phyloP scores from a whole-genome alignment of 2,888 invertebrate species.

The Phaedon cochleariae region DNA sequence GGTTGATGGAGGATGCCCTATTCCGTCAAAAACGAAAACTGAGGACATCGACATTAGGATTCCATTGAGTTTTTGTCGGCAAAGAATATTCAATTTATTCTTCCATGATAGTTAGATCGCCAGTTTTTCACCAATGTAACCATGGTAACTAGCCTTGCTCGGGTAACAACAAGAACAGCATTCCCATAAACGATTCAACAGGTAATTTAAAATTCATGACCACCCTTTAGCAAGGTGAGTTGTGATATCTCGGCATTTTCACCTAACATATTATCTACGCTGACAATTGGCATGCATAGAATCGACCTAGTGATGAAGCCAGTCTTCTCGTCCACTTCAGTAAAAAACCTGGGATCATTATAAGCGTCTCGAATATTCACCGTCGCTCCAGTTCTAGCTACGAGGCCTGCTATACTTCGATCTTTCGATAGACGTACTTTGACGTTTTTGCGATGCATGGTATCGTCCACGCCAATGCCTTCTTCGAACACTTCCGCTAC shows the following conservation, averaged over 20 bases:
- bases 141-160: too few relatives aligned
- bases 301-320: conserved; percentile 68
- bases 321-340: conserved; percentile 66
- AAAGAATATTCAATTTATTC: too few relatives aligned
- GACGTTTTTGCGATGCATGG: conserved; percentile 65
- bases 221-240: too few relatives aligned
- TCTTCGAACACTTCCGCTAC: conserved; percentile 70
- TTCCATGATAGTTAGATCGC: too few relatives aligned
- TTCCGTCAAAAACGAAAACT: too few relatives aligned
- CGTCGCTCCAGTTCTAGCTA: conserved; percentile 63
- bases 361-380: conserved; percentile 68
- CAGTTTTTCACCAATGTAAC: too few relatives aligned
- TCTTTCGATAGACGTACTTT: conserved; percentile 65
- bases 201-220: too few relatives aligned
- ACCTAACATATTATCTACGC: conserved; percentile 58
- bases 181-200: too few relatives aligned
- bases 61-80: too few relatives aligned
- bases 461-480: conserved; percentile 58
- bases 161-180: too few relatives aligned
- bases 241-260: conserved; percentile 10
- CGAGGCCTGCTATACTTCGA: conserved; percentile 65
- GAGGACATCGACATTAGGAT: too few relatives aligned
- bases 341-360: conserved; percentile 65
- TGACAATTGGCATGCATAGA: conserved; percentile 66
- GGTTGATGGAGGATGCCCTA: too few relatives aligned